Percentiles rank a stretch among this genome's conserved stretches.
Conservation (phyloP, 2,113 vertebrate species). For the Crocuta crocuta region DNA sequence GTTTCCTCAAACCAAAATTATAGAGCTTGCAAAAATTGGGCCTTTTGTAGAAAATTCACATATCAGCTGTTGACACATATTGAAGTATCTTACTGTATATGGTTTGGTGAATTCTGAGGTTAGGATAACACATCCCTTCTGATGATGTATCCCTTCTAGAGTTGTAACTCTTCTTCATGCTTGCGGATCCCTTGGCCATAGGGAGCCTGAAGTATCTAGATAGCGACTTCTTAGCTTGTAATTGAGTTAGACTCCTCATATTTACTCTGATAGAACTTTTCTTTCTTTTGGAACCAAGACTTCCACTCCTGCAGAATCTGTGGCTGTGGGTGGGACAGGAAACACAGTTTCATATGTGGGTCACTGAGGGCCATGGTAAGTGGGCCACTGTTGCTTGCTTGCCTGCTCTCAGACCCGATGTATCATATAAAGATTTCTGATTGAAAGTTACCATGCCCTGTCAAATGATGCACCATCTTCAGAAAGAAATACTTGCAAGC, state of each 20-base stretch:
- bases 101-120: background rate
- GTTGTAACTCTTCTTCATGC: background rate
- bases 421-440: background rate
- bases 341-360: background rate
- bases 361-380: background rate
- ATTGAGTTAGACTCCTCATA: background rate
- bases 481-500: background rate
- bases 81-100: background rate
- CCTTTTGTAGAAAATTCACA: slow-evolving; percentile 14
- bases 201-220: background rate
- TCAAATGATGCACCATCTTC: background rate
- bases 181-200: background rate
- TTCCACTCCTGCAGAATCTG: background rate
- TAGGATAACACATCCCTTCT: background rate
- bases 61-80: background rate
- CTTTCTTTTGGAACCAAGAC: background rate
- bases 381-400: background rate
- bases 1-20: background rate
- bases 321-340: background rate
- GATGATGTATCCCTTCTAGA: background rate
- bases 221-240: background rate
- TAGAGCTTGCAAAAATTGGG: background rate
- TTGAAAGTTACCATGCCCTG: background rate
- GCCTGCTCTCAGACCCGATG: background rate
- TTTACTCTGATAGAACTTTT: background rate